Conservation (phyloP, 1,140 invertebrate species). For the Drosophila bipectinata region DNA sequence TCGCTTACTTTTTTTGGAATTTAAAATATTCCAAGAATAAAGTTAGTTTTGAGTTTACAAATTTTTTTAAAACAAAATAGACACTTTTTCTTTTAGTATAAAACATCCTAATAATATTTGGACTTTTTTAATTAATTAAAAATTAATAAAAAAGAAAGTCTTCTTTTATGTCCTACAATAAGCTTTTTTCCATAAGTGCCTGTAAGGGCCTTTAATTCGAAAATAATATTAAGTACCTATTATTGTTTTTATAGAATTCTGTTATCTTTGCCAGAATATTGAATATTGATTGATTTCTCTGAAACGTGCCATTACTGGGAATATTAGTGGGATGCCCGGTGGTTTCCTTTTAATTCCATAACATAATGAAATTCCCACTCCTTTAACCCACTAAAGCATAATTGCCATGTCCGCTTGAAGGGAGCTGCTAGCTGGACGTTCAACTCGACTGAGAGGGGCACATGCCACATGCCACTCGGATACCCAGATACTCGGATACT, state of each 20-base stretch:
- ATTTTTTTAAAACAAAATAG: too few species aligned
- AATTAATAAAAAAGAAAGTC: too few species aligned
- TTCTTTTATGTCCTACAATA: too few species aligned
- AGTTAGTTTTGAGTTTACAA: too few species aligned
- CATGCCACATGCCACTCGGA: constrained; percentile 3
- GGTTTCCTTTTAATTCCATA: background rate
- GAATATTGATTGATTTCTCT: background rate
- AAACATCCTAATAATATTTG: too few species aligned
- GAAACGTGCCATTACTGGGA: background rate
- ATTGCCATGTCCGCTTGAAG: constrained; percentile 3
- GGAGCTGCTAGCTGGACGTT: constrained; percentile 20
- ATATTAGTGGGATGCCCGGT: background rate
- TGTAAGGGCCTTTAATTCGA: too few species aligned
- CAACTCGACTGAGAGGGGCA: constrained; percentile 9
- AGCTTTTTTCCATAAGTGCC: too few species aligned
- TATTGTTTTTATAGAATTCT: background rate
- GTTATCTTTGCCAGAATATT: background rate
- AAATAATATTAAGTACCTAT: background rate
- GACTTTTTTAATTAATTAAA: too few species aligned
- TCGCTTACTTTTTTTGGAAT: too few species aligned
- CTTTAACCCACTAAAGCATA: background rate
- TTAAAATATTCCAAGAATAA: too few species aligned
- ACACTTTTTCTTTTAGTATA: too few species aligned
- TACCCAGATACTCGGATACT: background rate
- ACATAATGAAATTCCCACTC: constrained; percentile 19